Percentiles rank a stretch among this genome's conserved stretches.
Evolutionary conservation across 2,113 vertebrate genomes (phyloP).

Genomic region (Nesogale talazaci): DNA sequence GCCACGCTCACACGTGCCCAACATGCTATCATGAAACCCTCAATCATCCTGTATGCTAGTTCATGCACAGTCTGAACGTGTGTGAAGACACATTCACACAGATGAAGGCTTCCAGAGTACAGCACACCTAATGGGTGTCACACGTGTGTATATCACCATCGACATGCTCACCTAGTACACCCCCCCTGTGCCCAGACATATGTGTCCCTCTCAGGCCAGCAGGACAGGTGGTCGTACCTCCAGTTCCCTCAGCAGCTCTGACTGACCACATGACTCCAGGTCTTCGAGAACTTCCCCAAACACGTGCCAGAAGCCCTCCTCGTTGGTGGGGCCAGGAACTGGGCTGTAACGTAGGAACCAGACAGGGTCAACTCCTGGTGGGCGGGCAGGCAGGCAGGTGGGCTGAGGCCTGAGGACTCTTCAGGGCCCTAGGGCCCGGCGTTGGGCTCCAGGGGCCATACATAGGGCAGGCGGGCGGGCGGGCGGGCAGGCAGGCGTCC

Average conservation of each 20-base stretch:
- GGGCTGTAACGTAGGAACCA: constrained; percentile 97
- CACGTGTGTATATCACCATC: background rate
- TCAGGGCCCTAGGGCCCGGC: constrained; percentile 84
- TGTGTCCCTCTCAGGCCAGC: background rate
- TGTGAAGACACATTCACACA: background rate
- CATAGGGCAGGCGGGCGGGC: constrained; percentile 82
- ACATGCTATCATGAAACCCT: background rate
- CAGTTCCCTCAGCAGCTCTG: constrained; percentile 97
- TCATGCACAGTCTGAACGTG: background rate
- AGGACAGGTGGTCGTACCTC: constrained; percentile 88
- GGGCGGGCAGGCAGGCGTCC: constrained; percentile 85
- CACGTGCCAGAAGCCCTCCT: constrained; percentile 95
- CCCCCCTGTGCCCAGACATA: fast-evolving
- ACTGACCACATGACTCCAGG: constrained; percentile 98
- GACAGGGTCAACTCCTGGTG: constrained; percentile 88
- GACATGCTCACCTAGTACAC: background rate
- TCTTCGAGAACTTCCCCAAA: constrained; percentile 96
- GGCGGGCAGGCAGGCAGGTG: constrained; percentile 78
- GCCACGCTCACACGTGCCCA: too few relatives aligned
- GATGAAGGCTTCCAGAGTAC: background rate
- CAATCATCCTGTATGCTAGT: background rate
- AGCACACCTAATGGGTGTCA: background rate
- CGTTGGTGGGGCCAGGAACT: constrained; percentile 91
- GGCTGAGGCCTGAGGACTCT: constrained; percentile 87
- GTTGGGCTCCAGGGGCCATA: constrained; percentile 83